Base-by-base conservation (phyloP, 2,113 vertebrate genomes). In the Zingel zingel region DNA sequence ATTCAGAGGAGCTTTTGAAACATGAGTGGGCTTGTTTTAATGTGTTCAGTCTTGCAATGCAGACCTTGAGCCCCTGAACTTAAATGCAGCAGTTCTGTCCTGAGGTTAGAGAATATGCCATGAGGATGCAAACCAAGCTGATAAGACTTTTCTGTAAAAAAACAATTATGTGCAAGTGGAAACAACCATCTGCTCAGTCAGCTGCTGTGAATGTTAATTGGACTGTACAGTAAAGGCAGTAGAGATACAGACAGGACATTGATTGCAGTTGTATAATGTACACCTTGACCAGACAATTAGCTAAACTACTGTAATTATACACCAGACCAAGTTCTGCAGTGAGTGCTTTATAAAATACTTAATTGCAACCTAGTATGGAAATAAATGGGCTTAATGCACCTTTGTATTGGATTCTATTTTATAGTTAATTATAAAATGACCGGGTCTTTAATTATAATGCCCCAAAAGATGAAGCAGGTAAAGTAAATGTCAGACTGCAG, bases 231-330 rank as follows among this genome's bases (percentile, higher is more conserved):
- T n/a, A 21, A 19, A 21, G 25, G 23, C 16, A 19, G 58, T 19
- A 19, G 30, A 61, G 21, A 43, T n/a, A 21, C 9, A 36, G 9
- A 39, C 16, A 39, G 10, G 16, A 39, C 21, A 21, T 2, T 3
- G 21, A 18, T 50, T 50, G 6, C 2, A 15, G 27, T 30, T 30
- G 25, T 27, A 59, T 10, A 16, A 59, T 18, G 10, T 69, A 57
- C 48, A 43, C 19, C 45, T 18, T 11, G 5, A 16, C 43, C 43
- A 43, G 13, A 27, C 25, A 43, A 27, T 74, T 64, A 64, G 58
- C 53, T 54, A 11, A 61, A 69, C 79, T 53, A 67, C 12, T 39
- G 63, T 53, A 39, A 74, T 79, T 57, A 36, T 25, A 23, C 51
- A 30, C 18, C 2, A 3, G 12, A 19, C 61, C 18, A 36, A 2